phyloP scores from a whole-genome alignment of 2,113 vertebrate species.

The Hylia prasina region DNA sequence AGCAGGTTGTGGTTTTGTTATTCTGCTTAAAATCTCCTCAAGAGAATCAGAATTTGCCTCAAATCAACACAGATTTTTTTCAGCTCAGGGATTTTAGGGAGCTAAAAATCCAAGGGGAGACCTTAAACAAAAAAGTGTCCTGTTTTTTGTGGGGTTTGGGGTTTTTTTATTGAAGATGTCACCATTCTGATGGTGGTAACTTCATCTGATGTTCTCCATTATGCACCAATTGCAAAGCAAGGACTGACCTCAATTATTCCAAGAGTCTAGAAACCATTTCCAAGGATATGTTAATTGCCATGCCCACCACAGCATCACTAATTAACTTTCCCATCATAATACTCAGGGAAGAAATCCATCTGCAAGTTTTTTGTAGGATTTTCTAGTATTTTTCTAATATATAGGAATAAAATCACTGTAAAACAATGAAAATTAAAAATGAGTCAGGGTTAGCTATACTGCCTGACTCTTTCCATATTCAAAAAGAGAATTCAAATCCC shows the following conservation, averaged over 20 bases:
- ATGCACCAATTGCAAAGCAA: neutral
- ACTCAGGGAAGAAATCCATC: neutral
- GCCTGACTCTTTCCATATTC: neutral
- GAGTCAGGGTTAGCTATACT: neutral
- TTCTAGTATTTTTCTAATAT: neutral
- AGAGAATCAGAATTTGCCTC: neutral
- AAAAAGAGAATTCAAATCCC: neutral
- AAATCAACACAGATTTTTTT: neutral
- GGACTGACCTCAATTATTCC: neutral
- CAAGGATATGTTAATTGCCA: neutral
- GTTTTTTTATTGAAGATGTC: neutral
- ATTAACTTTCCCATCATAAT: neutral
- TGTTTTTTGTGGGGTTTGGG: rapidly evolving
- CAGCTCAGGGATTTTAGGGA: neutral
- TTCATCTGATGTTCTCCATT: neutral
- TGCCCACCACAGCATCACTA: neutral
- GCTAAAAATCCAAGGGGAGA: neutral
- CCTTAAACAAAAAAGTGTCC: neutral
- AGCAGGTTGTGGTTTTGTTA: neutral
- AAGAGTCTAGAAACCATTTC: neutral
- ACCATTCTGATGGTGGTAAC: neutral
- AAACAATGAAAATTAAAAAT: neutral
- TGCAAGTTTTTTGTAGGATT: neutral
- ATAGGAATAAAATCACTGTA: neutral
- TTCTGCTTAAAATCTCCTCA: neutral